Base-by-base conservation (phyloP, 1,140 invertebrate genomes). In the Drosophila biarmipes region DNA sequence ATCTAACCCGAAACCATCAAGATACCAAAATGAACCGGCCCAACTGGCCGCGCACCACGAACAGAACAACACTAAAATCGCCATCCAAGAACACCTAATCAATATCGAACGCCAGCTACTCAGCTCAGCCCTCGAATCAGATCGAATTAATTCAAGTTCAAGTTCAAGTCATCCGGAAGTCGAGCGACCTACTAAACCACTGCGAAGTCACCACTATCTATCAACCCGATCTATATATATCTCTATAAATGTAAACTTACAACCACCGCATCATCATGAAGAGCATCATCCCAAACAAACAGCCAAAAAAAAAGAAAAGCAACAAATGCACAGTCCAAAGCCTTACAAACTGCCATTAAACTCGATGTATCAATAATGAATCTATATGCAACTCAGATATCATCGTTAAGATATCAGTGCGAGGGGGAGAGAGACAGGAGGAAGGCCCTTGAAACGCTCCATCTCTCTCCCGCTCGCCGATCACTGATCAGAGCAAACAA, bases 31-130 rank as follows among this genome's bases (percentile, higher is more conserved):
- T 19, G 45, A 73, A 45, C 43, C 73, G 53, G 75, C 53, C 42
- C n/a, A 46, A n/a, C n/a, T n/a, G 7, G 45, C 35, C 52, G 58
- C 53, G 73, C 66, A 81, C 78, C 78, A 73, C 24, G 24, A 24
- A 81, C 73, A 78, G 61, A 61, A 76, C 49, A 71, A 52, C 69
- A 73, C 71, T 73, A 73, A 72, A 78, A 80, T 59, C 73, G 78
- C 40, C 78, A 80, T 80, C 42, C 46, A 74, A 82, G 58, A 73
- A 77, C 78, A 80, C 73, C 55, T 61, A 45, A 52, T 69, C 61
- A 72, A 74, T 45, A 49, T 21, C 54, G n/a, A 57, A 45, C 43
- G 61, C 59, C 58, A 67, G 43, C 58, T 67, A 78, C 6, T 29
- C 29, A 29, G 29, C 29, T 68, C 63, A 67, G 58, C 63, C 64